Evolutionary conservation across 2,113 vertebrate genomes (phyloP).

Genomic region (Zingel zingel): DNA sequence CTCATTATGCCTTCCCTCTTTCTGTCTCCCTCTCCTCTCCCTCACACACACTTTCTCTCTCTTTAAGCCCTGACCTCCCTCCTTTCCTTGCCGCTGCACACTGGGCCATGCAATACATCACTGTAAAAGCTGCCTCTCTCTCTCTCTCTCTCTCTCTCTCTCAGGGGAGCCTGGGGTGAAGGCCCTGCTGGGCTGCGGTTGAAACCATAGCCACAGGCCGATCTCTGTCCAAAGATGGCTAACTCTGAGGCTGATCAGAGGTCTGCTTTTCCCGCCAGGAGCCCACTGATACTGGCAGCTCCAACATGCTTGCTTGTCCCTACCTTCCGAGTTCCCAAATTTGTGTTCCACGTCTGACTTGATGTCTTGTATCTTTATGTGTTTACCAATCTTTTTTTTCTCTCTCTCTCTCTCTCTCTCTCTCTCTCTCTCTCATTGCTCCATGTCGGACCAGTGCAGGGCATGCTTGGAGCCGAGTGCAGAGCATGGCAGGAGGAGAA

Average conservation of each 20-base stretch:
- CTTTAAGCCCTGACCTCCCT: constrained; percentile 37
- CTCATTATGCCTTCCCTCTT: constrained; percentile 67
- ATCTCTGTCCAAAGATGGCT: constrained; percentile 14
- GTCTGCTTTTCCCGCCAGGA: constrained; percentile 17
- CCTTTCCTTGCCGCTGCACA: constrained; percentile 28
- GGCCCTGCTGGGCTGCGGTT: constrained; percentile 25
- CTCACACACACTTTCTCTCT: constrained; percentile 31
- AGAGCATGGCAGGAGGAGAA: constrained; percentile 30
- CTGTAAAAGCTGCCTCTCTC: constrained; percentile 45
- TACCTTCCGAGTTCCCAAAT: constrained; percentile 9
- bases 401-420: constrained; percentile 6
- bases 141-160: constrained; percentile 19
- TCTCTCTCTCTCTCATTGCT: constrained; percentile 2
- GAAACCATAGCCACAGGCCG: constrained; percentile 21
- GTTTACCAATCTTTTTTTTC: constrained; percentile 20
- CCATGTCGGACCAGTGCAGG: constrained; percentile 20
- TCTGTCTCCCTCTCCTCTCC: constrained; percentile 20
- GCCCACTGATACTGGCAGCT: constrained; percentile 27
- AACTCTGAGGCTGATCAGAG: constrained; percentile 11
- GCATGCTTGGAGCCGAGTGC: constrained; percentile 30
- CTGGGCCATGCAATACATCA: constrained; percentile 48
- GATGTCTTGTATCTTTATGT: constrained; percentile 7
- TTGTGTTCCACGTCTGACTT: background rate
- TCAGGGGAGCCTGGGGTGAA: constrained; percentile 18
- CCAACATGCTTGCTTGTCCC: background rate